Base-by-base conservation (phyloP, 35 echinoderm and acorn worm species). In the Apostichopus japonicus region DNA sequence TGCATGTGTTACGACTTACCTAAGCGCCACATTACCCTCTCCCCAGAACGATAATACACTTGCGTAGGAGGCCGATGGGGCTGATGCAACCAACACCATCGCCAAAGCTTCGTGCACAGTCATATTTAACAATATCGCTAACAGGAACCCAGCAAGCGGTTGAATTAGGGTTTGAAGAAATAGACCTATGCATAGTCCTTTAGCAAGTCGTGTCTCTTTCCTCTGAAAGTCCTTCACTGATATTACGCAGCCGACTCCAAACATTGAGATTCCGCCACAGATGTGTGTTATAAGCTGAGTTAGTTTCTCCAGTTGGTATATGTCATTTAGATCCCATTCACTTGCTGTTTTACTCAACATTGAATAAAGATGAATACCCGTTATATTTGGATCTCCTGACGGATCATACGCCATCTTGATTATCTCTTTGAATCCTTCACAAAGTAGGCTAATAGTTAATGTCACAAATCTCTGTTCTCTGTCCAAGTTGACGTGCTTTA, bases 151-250 rank as follows among this genome's bases (percentile, higher is more conserved):
- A 55, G 87, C 79, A 7, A 94, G 25, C 1, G 93, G 93, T 52
- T 94, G 93, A 23, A 94, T 83, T 8, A 94, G 24, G 90, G 78
- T 91, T 63, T 94, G 93, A 63, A 94, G 79, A 55, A 80, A 73
- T 11, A 94, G 65, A 33, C 88, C 90, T 57, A 94, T 92, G 80
- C 80, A 72, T 19, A 92, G 61, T 23, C 73, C 79, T 70, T 94
- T 90, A 16, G 93, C 63, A 23, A 94, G 79, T 11, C 78, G 88
- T 25, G 90, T 91, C 33, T 94, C 93, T 61, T 94, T 94, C 5
- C 93, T 71, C 53, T 87, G 65, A 61, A 94, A 94, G 61, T 94
- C 93, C 19, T 94, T 91, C 5, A 91, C 77, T 21, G 88, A 91
- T 70, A 94, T 94, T 27, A 86, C 65, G 15, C 93, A 94, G 1